Evolutionary conservation across 2,797 vertebrate species (phyloP).

Genomic region (Myotis findleyi): DNA sequence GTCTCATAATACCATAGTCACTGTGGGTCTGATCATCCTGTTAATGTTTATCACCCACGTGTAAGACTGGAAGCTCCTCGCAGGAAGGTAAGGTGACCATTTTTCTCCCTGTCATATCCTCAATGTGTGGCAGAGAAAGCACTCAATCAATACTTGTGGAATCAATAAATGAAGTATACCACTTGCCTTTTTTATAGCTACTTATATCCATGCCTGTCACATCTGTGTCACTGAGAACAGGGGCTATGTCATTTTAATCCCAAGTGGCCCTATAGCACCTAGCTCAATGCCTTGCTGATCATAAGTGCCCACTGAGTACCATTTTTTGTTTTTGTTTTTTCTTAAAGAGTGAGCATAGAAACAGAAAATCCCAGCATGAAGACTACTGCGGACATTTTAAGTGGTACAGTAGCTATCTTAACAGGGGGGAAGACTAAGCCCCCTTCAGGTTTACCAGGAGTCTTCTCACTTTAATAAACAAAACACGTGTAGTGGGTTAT

Average conservation of each 20-base stretch:
- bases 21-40: neutral
- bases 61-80: neutral
- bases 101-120: neutral
- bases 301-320: neutral
- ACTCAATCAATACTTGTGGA: neutral
- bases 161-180: neutral
- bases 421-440: neutral
- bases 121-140: neutral
- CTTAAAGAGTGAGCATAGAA: neutral
- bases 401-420: neutral
- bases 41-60: neutral
- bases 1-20: neutral
- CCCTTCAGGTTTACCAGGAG: neutral
- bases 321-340: too few species aligned
- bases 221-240: neutral
- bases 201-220: neutral
- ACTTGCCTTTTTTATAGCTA: neutral
- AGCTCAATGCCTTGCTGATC: neutral
- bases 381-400: neutral
- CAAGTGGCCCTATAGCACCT: neutral
- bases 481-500: slow-evolving; percentile 16
- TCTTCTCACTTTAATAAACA: slow-evolving; percentile 34
- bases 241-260: neutral
- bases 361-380: neutral
- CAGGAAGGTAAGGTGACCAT: neutral